These are phyloP conservation scores for Phyllostomus discolor DNA, from an alignment of 2,113 vertebrate genomes.

Conservation along the genomic window DNA sequence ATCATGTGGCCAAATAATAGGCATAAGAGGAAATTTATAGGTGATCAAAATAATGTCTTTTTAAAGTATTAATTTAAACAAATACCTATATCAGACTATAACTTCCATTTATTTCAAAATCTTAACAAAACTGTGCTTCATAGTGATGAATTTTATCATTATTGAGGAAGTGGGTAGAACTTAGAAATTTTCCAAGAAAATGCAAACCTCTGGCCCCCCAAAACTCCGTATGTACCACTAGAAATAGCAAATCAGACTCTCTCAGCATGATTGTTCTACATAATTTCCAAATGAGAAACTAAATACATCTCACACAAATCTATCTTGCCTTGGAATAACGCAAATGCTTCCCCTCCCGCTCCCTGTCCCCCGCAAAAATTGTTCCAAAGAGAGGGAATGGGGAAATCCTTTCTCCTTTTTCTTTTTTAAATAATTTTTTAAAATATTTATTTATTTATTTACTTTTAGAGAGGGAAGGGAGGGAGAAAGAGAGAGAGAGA, in stretches of 20 bases:
- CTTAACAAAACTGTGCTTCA: neutral
- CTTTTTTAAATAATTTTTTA: neutral
- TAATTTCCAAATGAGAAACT: neutral
- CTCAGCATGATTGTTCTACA: neutral
- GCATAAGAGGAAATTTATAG: neutral
- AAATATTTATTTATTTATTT: too few species aligned
- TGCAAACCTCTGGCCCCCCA: neutral
- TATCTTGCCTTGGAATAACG: neutral
- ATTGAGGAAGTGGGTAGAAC: neutral
- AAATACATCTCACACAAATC: neutral
- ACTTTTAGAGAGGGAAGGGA: too few species aligned
- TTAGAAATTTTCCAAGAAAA: conserved; percentile 23
- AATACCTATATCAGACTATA: neutral
- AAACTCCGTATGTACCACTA: neutral
- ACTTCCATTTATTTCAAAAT: neutral
- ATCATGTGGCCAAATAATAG: conserved; percentile 61
- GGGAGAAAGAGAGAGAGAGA: too few species aligned
- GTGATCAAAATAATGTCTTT: neutral
- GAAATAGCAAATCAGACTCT: neutral
- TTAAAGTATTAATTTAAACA: neutral
- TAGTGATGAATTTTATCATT: neutral
- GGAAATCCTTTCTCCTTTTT: neutral
- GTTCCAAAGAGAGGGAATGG: neutral
- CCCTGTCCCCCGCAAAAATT: neutral
- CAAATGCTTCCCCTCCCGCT: neutral